Base-by-base conservation (phyloP, 2,888 invertebrate species). In the Dusona sp. region DNA sequence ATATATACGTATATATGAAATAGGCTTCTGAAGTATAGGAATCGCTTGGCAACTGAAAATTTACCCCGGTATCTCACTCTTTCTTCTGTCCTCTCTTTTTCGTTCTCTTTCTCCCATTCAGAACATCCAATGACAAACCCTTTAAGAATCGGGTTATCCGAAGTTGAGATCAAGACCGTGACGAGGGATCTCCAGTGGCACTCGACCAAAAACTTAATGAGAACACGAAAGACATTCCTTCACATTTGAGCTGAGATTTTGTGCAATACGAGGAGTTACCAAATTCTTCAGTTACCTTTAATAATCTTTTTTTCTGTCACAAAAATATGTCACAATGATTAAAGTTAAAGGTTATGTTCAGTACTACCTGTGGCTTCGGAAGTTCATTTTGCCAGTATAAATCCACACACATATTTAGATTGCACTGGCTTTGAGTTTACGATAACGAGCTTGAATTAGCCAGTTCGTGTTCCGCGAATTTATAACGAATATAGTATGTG, bases 291-390 rank as follows among this genome's bases (percentile, higher is more conserved):
- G 16, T 29, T 16, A 29, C 29, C 29, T 7, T 61, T 16, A 29
- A 1, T 7, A 61, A 16, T 61, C 6, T 16, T 61, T 61, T 29
- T 2, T 29, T 1, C 7, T 13, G 29, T 61, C 61, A 61, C 7
- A 29, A 16, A 57, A 29, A 61, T 29, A 61, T 61, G 4, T 61
- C 29, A 11, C 16, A 29, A 29, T 6, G 13, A 61, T 16, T 29
- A 1, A 29, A 29, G 29, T 61, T 57, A 4, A 25, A 57, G 3
- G 7, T 11, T 13, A 7, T 64, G 13, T 36, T 64, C 8, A 2
- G 11, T 38, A 85, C 90, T 91, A 91, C 93, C 93, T 92, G 92
- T 92, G 90, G 92, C 89, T 92, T 91, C 91, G 88, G 89, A n/a
- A 72, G 48, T 89, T 90, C 89, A 90, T 91, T 92, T 90, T 89